Conservation (phyloP, 1,140 invertebrate genomes). For the Pachypsylla venusta region DNA sequence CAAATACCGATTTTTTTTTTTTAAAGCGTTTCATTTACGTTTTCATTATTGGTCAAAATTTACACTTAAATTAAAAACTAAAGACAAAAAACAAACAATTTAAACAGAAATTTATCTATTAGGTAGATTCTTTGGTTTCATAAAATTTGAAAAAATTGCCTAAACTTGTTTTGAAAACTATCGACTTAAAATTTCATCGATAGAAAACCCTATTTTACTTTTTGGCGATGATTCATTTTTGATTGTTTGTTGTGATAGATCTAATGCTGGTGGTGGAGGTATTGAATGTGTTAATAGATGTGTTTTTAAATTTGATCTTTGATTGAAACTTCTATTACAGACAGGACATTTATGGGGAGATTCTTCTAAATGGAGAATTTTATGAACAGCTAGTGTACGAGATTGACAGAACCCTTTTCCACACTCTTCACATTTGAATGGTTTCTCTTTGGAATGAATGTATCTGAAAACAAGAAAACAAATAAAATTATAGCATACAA, state of each 20-base stretch:
- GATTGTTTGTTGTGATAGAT: constrained; percentile 6
- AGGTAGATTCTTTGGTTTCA: constrained; percentile 4
- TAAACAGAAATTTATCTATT: background rate
- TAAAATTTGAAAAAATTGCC: constrained; percentile 1
- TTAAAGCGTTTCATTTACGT: background rate
- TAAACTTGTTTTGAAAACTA: background rate
- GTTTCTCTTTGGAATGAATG: constrained; percentile 95
- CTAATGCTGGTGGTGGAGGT: background rate
- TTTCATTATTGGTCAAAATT: too few species aligned
- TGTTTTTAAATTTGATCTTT: constrained; percentile 79
- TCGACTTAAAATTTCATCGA: constrained; percentile 5
- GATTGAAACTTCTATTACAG: constrained; percentile 76
- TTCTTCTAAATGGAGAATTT: constrained; percentile 79
- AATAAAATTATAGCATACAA: background rate
- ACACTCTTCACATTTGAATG: constrained; percentile 89
- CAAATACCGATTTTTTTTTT: background rate
- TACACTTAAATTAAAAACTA: too few species aligned
- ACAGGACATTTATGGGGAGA: constrained; percentile 79
- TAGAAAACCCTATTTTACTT: constrained; percentile 7
- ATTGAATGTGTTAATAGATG: constrained; percentile 80
- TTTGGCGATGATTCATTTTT: background rate
- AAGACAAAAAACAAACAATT: too few species aligned
- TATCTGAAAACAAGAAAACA: constrained; percentile 48
- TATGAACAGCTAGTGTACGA: constrained; percentile 83
- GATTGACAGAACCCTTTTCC: constrained; percentile 96